Evolutionary conservation across 2,888 invertebrate genomes (phyloP).

Genomic region (Clepsis dumicolana): DNA sequence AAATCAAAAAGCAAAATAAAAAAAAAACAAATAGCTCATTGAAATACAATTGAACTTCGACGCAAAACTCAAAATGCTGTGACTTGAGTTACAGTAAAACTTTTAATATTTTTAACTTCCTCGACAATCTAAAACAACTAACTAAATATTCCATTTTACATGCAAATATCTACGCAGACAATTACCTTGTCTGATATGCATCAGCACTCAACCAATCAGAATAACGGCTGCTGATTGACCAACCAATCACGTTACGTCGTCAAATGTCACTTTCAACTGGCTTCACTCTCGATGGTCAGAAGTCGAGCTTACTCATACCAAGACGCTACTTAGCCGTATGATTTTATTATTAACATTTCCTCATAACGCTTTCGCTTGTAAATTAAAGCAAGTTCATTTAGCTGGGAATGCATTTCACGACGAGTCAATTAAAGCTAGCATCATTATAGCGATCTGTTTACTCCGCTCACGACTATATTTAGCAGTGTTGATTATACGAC

Average conservation of each 20-base stretch:
- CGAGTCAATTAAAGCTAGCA: slow-evolving; percentile 74
- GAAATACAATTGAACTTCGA: not conserved
- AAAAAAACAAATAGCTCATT: no score
- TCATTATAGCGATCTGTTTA: slow-evolving; percentile 70
- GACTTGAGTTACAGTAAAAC: not conserved
- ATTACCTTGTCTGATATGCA: not conserved
- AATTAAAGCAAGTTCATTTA: slow-evolving; percentile 33
- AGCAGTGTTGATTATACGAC: slow-evolving; percentile 17
- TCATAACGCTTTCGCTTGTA: slow-evolving; percentile 51
- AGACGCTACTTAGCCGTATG: not conserved
- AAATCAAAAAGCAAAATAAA: not conserved
- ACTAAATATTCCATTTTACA: not conserved
- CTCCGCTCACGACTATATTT: slow-evolving; percentile 52
- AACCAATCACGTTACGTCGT: not conserved
- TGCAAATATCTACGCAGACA: not conserved
- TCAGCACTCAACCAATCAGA: slow-evolving; percentile 3
- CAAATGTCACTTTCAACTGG: not conserved
- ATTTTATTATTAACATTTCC: not conserved
- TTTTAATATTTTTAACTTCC: not conserved
- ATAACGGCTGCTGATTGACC: not conserved
- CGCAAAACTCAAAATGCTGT: not conserved
- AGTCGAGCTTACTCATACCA: not conserved
- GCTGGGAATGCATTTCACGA: slow-evolving; percentile 68
- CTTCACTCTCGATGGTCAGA: not conserved
- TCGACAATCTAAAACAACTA: not conserved